Evolutionary conservation across 2,797 vertebrate species (phyloP), one percentile per base, ranked within the genome.

Genomic region (Taenioides sp.): DNA sequence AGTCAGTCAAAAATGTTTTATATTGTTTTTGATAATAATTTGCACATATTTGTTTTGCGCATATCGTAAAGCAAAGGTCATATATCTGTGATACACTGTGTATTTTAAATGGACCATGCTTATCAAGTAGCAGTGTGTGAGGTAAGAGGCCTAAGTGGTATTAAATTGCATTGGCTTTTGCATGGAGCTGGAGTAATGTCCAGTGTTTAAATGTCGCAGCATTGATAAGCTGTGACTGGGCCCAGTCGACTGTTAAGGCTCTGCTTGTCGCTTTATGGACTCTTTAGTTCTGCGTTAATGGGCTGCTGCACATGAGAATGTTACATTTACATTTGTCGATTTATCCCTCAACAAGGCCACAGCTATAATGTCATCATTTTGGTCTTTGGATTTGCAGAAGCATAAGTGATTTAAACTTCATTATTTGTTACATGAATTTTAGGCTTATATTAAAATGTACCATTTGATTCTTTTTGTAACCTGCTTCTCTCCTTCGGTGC

Each of bases 141-240:
- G 59, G 73, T 78, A 70, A 47, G 71, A 9, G 57, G 63, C 69
- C 70, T 86, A 84, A 86, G 77, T 77, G 74, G 68, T 83, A 79
- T 86, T 88, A 90, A 90, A 88, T 90, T 80, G 78, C 67, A 73
- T 86, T 87, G 85, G 69, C 70, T 82, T 88, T 83, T 87, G 80
- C 77, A 79, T 71, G 72, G 80, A 72, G 75, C 76, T 76, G 80
- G 81, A 70, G 87, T 70, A 86, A 85, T 87, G 84, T 88, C 85
- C 82, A 67, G 27, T 78, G 84, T 88, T 84, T 89, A 89, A 92
- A 92, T 91, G 91, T 88, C 80, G 84, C 83, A 72, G 86, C 89
- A 91, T 84, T 92, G 91, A 92, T 90, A 91, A 83, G 85, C 81
- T 91, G 84, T 90, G 90, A 92, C 90, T 88, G 86, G 78, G 69